Evolutionary conservation across 2,888 invertebrate species (phyloP).

Genomic region (Rhamphomyia laevipes): DNA sequence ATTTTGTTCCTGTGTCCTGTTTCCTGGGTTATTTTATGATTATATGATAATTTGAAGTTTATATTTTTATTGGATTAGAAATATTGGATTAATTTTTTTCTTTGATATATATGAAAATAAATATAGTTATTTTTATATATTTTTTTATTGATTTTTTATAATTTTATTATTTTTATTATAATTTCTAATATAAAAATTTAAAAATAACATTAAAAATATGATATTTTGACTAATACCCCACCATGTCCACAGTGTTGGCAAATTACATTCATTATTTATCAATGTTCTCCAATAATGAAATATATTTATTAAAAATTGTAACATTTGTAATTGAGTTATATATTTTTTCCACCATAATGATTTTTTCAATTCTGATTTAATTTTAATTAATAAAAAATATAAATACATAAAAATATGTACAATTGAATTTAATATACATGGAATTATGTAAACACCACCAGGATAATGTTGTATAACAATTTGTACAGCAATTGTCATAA

Average conservation of each 20-base stretch:
- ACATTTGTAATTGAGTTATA: constrained; percentile 68
- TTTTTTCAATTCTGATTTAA: constrained; percentile 54
- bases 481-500: constrained; percentile 50
- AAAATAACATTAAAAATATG: constrained; percentile 53
- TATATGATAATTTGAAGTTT: too few species aligned
- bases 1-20: too few species aligned
- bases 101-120: too few species aligned
- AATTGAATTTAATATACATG: constrained; percentile 57
- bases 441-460: constrained; percentile 52
- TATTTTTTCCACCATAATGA: constrained; percentile 73
- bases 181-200: constrained; percentile 46
- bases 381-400: constrained; percentile 64
- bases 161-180: not conserved
- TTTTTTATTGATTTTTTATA: not conserved
- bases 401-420: constrained; percentile 75
- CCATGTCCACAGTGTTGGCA: constrained; percentile 43
- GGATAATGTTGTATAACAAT: constrained; percentile 43
- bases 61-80: too few species aligned
- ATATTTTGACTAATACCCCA: constrained; percentile 52
- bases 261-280: constrained; percentile 43
- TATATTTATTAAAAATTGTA: constrained; percentile 49
- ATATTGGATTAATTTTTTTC: too few species aligned
- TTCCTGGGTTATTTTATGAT: too few species aligned
- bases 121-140: too few species aligned
- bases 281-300: constrained; percentile 41